Percentiles rank a stretch among this genome's conserved stretches.
These are phyloP conservation scores for Cossypha niveicapilla DNA, from an alignment of 2,797 vertebrate genomes.

Conservation along the genomic window DNA sequence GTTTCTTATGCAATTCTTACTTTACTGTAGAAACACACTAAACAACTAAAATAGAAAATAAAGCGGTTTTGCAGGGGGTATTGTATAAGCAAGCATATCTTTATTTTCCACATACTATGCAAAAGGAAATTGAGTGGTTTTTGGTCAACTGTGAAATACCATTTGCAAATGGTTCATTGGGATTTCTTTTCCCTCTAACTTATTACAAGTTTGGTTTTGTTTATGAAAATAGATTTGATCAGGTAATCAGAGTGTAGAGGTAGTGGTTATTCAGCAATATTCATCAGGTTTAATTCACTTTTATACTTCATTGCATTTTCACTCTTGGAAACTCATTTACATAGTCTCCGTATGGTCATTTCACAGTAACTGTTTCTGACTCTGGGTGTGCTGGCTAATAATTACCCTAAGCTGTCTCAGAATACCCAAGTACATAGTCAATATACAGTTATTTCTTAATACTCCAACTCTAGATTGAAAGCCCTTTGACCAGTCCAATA, in stretches of 20 bases:
- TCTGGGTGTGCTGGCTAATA: slow-evolving; percentile 41
- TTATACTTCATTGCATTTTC: slow-evolving; percentile 47
- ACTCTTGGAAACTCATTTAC: slow-evolving; percentile 53
- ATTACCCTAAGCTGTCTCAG: slow-evolving; percentile 20
- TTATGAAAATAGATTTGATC: slow-evolving; percentile 16
- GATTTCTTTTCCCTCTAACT: not conserved
- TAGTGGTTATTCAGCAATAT: not conserved
- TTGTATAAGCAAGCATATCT: not conserved
- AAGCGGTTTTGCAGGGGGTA: not conserved
- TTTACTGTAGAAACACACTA: not conserved
- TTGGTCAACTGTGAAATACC: not conserved
- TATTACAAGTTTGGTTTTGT: not conserved
- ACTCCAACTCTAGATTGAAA: slow-evolving; percentile 8
- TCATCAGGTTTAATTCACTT: slow-evolving; percentile 20
- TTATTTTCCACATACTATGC: not conserved
- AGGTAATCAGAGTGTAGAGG: not conserved
- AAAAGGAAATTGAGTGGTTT: not conserved
- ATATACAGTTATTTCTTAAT: slow-evolving; percentile 20
- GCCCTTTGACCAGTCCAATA: not conserved
- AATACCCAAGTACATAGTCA: not conserved
- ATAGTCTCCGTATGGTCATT: slow-evolving; percentile 65
- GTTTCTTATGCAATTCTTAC: not conserved
- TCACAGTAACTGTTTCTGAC: slow-evolving; percentile 44
- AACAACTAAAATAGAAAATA: not conserved
- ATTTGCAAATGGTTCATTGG: not conserved